Percentiles rank a stretch among this genome's conserved stretches.
phyloP scores from a whole-genome alignment of 35 echinoderm and acorn worm species.

The Acanthaster planci region DNA sequence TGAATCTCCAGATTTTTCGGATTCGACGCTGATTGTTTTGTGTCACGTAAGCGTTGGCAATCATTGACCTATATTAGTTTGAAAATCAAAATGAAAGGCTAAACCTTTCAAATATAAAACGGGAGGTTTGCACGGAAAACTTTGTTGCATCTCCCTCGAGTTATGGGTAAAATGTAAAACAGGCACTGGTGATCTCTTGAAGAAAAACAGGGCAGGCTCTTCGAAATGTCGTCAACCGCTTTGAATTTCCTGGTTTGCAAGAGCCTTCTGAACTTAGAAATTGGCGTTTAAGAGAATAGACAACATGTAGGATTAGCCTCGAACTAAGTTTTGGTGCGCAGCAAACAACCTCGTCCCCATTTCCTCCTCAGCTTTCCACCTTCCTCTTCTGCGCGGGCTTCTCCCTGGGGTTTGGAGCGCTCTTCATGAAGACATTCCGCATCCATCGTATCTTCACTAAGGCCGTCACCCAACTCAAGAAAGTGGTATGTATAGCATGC shows the following conservation, averaged over 20 bases:
- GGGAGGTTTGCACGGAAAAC: too few relatives aligned
- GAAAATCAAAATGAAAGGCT: too few relatives aligned
- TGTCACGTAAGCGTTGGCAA: background rate
- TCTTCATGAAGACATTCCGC: conserved; percentile 63
- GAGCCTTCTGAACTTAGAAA: too few relatives aligned
- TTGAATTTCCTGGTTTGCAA: too few relatives aligned
- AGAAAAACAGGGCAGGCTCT: too few relatives aligned
- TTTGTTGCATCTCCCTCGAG: too few relatives aligned
- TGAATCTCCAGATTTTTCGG: background rate
- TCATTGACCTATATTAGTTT: background rate
- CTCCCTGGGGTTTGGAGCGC: conserved; percentile 39
- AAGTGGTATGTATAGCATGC: conserved; percentile 28
- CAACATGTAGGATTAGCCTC: too few relatives aligned
- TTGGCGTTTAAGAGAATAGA: too few relatives aligned
- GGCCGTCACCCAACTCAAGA: conserved; percentile 26
- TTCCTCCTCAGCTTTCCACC: background rate
- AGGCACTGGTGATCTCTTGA: too few relatives aligned
- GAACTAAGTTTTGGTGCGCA: background rate
- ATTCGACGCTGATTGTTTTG: background rate
- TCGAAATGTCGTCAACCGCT: too few relatives aligned
- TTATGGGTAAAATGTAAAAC: too few relatives aligned
- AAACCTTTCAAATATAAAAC: too few relatives aligned
- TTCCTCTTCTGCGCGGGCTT: conserved; percentile 8
- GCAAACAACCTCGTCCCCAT: background rate
- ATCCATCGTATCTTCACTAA: conserved; percentile 47